phyloP scores from a whole-genome alignment of 2,797 vertebrate species.

The Erethizon dorsatum region DNA sequence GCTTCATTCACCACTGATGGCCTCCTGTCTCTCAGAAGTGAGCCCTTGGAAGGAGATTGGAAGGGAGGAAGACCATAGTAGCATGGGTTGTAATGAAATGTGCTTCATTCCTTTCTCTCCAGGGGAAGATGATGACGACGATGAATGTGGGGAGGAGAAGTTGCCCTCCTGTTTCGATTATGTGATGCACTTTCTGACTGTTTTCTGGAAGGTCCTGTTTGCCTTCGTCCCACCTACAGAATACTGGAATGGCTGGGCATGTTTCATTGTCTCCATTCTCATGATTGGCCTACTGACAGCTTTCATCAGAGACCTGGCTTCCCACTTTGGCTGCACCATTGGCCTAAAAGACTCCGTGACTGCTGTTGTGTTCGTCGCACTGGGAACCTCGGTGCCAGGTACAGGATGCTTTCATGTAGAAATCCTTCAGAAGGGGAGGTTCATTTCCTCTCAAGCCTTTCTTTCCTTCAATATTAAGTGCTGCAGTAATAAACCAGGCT shows the following conservation, averaged over 20 bases:
- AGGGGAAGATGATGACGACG: conserved; percentile 97
- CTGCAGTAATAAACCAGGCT: background rate
- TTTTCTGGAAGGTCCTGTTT: conserved; percentile 99
- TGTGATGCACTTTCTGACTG: conserved; percentile 97
- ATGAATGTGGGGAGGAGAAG: conserved; percentile 95
- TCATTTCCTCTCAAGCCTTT: too few species aligned
- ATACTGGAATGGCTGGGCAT: conserved; percentile 98
- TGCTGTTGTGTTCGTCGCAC: conserved; percentile 98
- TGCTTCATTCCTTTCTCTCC: conserved; percentile 59
- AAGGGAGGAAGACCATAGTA: background rate
- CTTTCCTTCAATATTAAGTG: background rate
- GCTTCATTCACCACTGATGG: background rate
- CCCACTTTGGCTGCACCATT: conserved; percentile 98
- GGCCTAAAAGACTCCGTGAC: conserved; percentile 99
- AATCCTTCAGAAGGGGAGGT: too few species aligned
- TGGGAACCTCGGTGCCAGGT: too few species aligned
- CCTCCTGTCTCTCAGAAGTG: background rate
- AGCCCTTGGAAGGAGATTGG: background rate
- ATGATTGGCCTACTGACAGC: conserved; percentile 97
- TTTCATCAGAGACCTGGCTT: conserved; percentile 97
- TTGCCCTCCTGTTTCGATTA: conserved; percentile 97
- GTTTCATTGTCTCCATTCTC: conserved; percentile 96
- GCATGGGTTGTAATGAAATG: background rate
- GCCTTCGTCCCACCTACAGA: conserved; percentile 98
- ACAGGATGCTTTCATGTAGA: too few species aligned